phyloP scores from a whole-genome alignment of 1,140 invertebrate genomes.

The Cydia fagiglandana region DNA sequence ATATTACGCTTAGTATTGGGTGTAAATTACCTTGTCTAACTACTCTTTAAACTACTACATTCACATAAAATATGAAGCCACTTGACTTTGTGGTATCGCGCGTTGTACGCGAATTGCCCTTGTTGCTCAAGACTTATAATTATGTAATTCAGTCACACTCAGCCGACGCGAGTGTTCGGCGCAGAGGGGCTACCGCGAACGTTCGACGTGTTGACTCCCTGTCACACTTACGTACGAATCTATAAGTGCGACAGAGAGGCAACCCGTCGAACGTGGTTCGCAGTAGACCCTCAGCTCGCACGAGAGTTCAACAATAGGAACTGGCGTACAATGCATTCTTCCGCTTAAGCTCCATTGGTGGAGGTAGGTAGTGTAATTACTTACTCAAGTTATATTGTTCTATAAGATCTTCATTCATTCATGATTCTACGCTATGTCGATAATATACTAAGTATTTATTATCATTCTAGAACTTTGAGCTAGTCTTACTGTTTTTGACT shows the following conservation, averaged over 20 bases:
- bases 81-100: background rate
- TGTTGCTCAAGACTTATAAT: slow-evolving; percentile 4
- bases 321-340: slow-evolving; percentile 9
- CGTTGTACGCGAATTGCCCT: slow-evolving; percentile 19
- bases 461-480: slow-evolving; percentile 29
- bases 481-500: slow-evolving; percentile 26
- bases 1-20: slow-evolving; percentile 43
- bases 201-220: too few species aligned
- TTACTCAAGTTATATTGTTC: slow-evolving; percentile 23
- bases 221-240: too few species aligned
- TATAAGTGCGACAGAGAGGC: too few species aligned
- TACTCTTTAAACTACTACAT: slow-evolving; percentile 38
- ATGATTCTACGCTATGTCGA: slow-evolving; percentile 16
- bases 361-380: slow-evolving; percentile 15
- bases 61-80: slow-evolving; percentile 24
- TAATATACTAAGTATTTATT: slow-evolving; percentile 27
- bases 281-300: too few species aligned
- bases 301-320: slow-evolving; percentile 2
- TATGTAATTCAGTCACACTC: slow-evolving; percentile 9
- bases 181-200: too few species aligned
- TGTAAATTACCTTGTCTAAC: slow-evolving; percentile 42
- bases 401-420: slow-evolving; percentile 22
- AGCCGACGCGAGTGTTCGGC: background rate
- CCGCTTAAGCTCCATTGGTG: slow-evolving; percentile 5
- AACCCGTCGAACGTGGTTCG: too few species aligned